phyloP scores from a whole-genome alignment of 53 echinoderm and acorn worm genomes.

The Crossaster papposus region DNA sequence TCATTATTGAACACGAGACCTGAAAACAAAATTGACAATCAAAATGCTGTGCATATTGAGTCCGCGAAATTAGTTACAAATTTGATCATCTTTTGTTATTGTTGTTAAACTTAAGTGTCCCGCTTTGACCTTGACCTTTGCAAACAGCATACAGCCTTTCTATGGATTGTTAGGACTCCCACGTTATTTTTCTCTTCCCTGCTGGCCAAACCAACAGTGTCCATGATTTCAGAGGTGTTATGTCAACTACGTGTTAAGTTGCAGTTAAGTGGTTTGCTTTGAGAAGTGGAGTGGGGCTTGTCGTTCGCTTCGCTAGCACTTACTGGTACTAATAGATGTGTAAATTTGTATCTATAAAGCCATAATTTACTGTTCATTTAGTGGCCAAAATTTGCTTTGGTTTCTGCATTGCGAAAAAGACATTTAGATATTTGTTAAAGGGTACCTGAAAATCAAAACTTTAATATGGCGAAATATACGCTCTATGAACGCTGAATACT shows the following conservation, averaged over 20 bases:
- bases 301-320: neutral
- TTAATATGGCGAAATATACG: no score
- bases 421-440: neutral
- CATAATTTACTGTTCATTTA: neutral
- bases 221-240: neutral
- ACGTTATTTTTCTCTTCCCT: neutral
- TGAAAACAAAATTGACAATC: neutral
- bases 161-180: neutral
- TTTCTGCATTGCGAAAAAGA: neutral
- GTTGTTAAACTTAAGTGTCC: neutral
- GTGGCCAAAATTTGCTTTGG: neutral
- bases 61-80: neutral
- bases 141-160: neutral
- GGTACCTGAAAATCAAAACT: no score
- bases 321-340: neutral
- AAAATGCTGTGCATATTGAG: neutral
- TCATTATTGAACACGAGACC: neutral
- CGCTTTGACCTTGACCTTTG: neutral
- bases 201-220: neutral
- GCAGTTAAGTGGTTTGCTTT: neutral
- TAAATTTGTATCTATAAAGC: no score
- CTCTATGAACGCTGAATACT: no score
- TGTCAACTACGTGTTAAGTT: slow-evolving; percentile 1
- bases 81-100: neutral
- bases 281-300: neutral